Evolutionary conservation across 2,888 invertebrate genomes (phyloP).

Genomic region (Eumacrocentrus americanus): DNA sequence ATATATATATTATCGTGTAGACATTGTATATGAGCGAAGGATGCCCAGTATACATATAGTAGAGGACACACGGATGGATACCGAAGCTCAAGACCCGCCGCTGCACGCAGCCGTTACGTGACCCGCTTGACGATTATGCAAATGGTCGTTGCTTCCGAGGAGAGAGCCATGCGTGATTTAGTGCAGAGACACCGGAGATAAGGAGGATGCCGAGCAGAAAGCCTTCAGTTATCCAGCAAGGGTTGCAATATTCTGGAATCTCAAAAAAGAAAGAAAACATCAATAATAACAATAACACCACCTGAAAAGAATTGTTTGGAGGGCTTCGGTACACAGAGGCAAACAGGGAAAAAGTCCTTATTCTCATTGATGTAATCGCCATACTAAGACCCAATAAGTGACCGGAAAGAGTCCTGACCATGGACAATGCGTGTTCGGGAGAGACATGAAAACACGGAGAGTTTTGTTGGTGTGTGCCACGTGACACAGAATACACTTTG

Average conservation of each 20-base stretch:
- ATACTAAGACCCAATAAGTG: background rate
- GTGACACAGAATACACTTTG: background rate
- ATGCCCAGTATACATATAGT: background rate
- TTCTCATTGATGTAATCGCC: background rate
- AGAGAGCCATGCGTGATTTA: slow-evolving; percentile 31
- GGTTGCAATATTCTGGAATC: background rate
- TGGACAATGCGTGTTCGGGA: background rate
- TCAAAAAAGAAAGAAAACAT: background rate
- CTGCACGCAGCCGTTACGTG: slow-evolving; percentile 30
- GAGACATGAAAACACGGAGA: background rate
- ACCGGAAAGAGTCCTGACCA: background rate
- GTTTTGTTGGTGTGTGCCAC: background rate
- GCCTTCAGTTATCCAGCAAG: slow-evolving; percentile 5
- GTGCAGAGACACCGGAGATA: slow-evolving; percentile 30
- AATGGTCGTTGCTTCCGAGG: slow-evolving; percentile 27
- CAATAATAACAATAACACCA: no score
- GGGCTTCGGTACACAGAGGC: no score
- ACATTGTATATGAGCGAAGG: background rate
- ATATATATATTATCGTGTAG: background rate
- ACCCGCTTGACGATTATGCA: slow-evolving; percentile 29
- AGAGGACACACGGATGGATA: slow-evolving; percentile 22
- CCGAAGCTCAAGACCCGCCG: slow-evolving; percentile 25
- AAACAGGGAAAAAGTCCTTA: no score
- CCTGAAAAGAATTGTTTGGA: no score
- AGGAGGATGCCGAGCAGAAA: slow-evolving; percentile 19